Evolutionary conservation across 1,140 invertebrate genomes (phyloP).

Genomic region (Bombus confusus): DNA sequence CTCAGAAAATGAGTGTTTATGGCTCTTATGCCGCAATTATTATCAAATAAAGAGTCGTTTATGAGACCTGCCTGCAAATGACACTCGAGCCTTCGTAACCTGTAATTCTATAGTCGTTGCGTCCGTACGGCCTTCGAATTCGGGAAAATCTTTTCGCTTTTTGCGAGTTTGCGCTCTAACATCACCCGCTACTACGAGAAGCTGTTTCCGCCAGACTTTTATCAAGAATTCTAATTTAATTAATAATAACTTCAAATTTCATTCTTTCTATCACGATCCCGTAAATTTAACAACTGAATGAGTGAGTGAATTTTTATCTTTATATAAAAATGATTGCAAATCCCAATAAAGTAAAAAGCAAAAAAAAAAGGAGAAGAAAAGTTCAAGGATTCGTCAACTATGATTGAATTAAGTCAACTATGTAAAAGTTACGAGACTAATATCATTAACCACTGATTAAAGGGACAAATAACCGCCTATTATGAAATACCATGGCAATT

Average conservation of each 20-base stretch:
- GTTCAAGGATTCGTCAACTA: neutral
- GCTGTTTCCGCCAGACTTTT: too few species aligned
- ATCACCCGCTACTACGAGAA: neutral
- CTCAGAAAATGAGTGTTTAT: slow-evolving; percentile 72
- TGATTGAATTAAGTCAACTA: neutral
- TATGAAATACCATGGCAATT: neutral
- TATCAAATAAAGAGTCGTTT: slow-evolving; percentile 80
- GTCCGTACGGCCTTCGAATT: slow-evolving; percentile 17
- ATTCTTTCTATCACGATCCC: too few species aligned
- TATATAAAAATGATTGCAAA: too few species aligned
- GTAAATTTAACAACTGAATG: too few species aligned
- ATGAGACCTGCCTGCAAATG: slow-evolving; percentile 67
- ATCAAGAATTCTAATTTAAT: neutral
- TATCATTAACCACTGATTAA: neutral
- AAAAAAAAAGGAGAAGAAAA: neutral
- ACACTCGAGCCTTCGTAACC: slow-evolving; percentile 70
- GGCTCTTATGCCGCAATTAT: slow-evolving; percentile 75
- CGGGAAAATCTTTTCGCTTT: slow-evolving; percentile 17
- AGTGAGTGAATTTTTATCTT: too few species aligned
- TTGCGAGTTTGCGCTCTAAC: neutral
- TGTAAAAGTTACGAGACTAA: neutral
- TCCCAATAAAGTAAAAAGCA: too few species aligned
- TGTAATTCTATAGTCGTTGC: slow-evolving; percentile 64
- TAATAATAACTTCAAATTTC: too few species aligned
- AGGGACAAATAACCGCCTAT: neutral